phyloP scores from a whole-genome alignment of 2,888 invertebrate genomes.

The Drosophila cracens region DNA sequence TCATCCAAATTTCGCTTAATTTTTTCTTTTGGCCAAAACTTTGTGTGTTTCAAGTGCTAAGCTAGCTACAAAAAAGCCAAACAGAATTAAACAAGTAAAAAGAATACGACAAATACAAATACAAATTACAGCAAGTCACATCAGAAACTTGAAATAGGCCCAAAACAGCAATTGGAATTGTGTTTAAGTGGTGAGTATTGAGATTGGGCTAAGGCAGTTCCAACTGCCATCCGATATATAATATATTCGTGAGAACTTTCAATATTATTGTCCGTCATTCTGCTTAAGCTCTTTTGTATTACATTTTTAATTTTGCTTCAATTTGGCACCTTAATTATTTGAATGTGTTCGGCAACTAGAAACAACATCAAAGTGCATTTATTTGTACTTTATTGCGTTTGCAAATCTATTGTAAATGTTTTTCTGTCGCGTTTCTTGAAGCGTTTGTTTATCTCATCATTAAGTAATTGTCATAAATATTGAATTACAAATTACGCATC shows the following conservation, averaged over 20 bases:
- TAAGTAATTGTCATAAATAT: slow-evolving; percentile 9
- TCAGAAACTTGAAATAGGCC: background rate
- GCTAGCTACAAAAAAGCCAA: slow-evolving; percentile 3
- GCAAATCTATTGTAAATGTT: background rate
- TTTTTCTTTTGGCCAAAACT: slow-evolving; percentile 33
- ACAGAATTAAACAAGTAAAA: slow-evolving; percentile 4
- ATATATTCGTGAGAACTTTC: background rate
- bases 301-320: background rate
- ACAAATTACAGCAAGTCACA: slow-evolving; percentile 7
- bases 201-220: background rate
- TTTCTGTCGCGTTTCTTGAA: background rate
- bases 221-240: background rate
- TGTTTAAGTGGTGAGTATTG: slow-evolving; percentile 24
- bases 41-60: slow-evolving; percentile 14
- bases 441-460: slow-evolving; percentile 16
- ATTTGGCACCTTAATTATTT: background rate
- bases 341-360: background rate
- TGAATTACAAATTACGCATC: slow-evolving; percentile 2
- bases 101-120: slow-evolving; percentile 1
- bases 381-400: background rate
- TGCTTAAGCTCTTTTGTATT: background rate
- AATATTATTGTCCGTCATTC: background rate
- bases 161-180: background rate
- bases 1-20: slow-evolving; percentile 41
- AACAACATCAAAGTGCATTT: background rate